Percentiles rank a stretch among this genome's conserved stretches.
Conservation (phyloP, 2,888 invertebrate species). For the Drosophila mimica region DNA sequence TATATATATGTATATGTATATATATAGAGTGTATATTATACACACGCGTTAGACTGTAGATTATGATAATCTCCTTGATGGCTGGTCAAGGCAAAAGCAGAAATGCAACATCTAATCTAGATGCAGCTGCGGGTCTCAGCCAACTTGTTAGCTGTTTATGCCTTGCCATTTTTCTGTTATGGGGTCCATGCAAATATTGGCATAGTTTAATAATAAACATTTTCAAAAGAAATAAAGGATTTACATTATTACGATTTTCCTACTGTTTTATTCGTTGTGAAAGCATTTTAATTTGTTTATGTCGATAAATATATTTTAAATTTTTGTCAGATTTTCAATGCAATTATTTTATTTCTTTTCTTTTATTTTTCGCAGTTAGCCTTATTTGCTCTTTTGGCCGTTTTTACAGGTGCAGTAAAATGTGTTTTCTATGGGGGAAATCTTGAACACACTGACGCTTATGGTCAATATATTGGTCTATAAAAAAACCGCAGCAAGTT, state of each 20-base stretch:
- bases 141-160: constrained; percentile 52
- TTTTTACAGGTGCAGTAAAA: background rate
- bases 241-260: background rate
- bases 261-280: background rate
- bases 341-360: background rate
- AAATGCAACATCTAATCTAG: constrained; percentile 64
- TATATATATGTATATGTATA: background rate
- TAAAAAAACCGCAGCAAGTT: no score
- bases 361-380: background rate
- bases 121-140: constrained; percentile 61
- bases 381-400: background rate
- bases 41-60: constrained; percentile 27
- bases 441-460: background rate
- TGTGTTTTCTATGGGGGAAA: background rate
- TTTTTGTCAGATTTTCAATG: background rate
- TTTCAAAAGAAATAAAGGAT: background rate
- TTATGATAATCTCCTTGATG: constrained; percentile 73
- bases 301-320: background rate
- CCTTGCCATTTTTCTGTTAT: constrained; percentile 22
- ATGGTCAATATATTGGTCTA: background rate
- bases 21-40: constrained; percentile 1
- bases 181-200: constrained; percentile 25
- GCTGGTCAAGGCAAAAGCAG: constrained; percentile 50
- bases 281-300: background rate
- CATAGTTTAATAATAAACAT: background rate